Conservation (phyloP, 2,113 vertebrate genomes). For the Lagenorhynchus albirostris region DNA sequence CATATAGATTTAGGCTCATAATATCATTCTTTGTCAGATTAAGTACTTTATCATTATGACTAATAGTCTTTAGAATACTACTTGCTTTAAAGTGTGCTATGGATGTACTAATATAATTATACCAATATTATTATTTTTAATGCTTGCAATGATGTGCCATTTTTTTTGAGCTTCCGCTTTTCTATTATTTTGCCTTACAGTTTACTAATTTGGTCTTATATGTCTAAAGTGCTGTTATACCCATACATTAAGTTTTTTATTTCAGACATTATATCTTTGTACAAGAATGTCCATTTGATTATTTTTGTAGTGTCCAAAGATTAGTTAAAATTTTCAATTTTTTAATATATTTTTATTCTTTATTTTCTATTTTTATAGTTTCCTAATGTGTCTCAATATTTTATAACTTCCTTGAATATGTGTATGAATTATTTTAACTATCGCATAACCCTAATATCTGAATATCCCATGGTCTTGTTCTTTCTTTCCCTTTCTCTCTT, state of each 20-base stretch:
- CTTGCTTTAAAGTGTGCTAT: neutral
- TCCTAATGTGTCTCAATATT: neutral
- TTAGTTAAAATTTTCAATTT: neutral
- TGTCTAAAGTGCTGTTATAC: neutral
- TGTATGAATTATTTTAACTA: neutral
- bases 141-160: neutral
- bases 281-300: neutral
- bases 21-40: neutral
- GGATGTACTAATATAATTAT: neutral
- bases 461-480: neutral
- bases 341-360: neutral
- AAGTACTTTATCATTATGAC: neutral
- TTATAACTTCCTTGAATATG: neutral
- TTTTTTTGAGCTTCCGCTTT: neutral
- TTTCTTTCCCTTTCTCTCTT: too few species aligned
- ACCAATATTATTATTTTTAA: neutral
- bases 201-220: neutral
- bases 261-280: neutral
- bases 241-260: neutral
- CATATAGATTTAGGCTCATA: neutral
- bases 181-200: neutral
- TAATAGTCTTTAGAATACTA: neutral
- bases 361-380: neutral
- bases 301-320: neutral
- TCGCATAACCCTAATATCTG: neutral